Evolutionary conservation across 2,113 vertebrate genomes (phyloP).

Genomic region (Echinops telfairi): DNA sequence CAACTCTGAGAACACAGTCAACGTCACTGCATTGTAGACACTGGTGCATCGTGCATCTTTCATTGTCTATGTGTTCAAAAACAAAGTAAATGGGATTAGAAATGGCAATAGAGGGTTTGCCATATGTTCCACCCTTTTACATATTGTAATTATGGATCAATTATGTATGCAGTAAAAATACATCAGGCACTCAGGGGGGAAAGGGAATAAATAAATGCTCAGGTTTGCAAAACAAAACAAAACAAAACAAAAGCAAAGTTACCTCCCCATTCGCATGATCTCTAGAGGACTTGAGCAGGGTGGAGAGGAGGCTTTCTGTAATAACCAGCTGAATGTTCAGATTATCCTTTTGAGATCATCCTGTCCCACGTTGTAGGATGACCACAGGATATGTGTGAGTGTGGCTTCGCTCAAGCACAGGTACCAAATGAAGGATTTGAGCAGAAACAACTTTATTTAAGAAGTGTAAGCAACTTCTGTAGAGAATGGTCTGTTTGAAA

Average conservation of each 20-base stretch:
- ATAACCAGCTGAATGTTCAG: background rate
- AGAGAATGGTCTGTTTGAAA: background rate
- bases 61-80: background rate
- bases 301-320: background rate
- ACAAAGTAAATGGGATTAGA: background rate
- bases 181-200: background rate
- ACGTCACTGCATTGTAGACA: background rate
- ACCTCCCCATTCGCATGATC: no score
- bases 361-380: background rate
- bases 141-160: background rate
- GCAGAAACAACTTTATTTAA: background rate
- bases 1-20: background rate
- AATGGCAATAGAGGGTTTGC: background rate
- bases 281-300: background rate
- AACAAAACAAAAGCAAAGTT: background rate
- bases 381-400: background rate
- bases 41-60: background rate
- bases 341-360: background rate
- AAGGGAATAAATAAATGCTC: background rate
- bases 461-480: background rate
- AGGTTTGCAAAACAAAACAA: background rate
- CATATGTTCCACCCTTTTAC: background rate
- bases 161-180: background rate
- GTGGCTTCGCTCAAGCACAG: background rate
- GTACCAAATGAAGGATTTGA: background rate